Evolutionary conservation across 2,888 invertebrate genomes (phyloP), one percentile per base, ranked within the genome.

Genomic region (Peribatodes rhomboidaria): DNA sequence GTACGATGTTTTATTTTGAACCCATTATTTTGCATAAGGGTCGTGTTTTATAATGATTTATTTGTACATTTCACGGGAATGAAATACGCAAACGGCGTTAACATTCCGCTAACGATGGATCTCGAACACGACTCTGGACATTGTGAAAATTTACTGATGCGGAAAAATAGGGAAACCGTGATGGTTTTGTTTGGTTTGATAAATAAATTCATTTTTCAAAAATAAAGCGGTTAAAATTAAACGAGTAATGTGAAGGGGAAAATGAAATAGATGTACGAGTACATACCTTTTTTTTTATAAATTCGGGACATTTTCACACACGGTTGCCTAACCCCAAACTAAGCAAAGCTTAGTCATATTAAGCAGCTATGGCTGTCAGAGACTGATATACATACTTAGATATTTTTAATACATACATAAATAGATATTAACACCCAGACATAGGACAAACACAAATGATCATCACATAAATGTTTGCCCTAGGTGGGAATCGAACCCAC

Each of bases 1-100:
- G 77, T 68, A 67, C 71, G 50, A 62, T 73, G 74, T 82, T 81
- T 82, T 80, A 76, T 81, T 80, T 78, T 71, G 52, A 67, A 56
- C 60, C 71, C 65, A 68, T 81, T 81, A 81, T 75, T 80, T 74
- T 65, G 65, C 73, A 66, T 72, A 72, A 63, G 67, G 72, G 68
- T 63, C 57, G 63, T 71, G 73, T 77, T 77, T 77, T 76, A 73
- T 72, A 68, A 72, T 74, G 72, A 74, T 80, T 79, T 78, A 79
- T 55, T 73, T 69, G 65, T 72, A 67, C 76, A 75, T 78, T 75
- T 77, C 65, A 72, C 42, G 61, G 44, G 71, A 69, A 80, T 76
- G 69, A 76, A 76, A 75, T 73, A 76, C 71, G 69, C 63, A 72
- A 78, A 76, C 73, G 77, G 72, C 72, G 71, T 75, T 74, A 72